Evolutionary conservation across 2,888 invertebrate genomes (phyloP).

Genomic region (Portevinia maculata): DNA sequence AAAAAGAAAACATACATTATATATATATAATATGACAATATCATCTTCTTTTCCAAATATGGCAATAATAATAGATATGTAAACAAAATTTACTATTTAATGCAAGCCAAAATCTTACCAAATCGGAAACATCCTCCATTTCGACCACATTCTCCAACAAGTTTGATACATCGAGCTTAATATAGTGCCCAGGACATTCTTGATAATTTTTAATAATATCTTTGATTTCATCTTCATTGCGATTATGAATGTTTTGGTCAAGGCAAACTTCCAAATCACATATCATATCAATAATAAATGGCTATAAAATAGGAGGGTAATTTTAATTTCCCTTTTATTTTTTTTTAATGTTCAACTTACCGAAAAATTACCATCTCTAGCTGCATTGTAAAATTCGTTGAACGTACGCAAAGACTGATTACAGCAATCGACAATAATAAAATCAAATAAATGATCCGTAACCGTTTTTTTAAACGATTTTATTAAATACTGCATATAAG

Average conservation of each 20-base stretch:
- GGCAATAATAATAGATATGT: too few species aligned
- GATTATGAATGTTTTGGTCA: conserved; percentile 93
- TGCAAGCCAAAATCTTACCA: conserved; percentile 79
- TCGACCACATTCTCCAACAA: conserved; percentile 93
- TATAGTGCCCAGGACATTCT: conserved; percentile 91
- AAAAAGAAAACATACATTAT: too few species aligned
- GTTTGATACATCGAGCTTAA: conserved; percentile 91
- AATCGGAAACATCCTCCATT: conserved; percentile 89
- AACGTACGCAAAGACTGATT: conserved; percentile 92
- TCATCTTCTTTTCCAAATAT: too few species aligned
- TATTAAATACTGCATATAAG: conserved; percentile 91
- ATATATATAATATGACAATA: too few species aligned
- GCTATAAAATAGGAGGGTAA: conserved; percentile 84
- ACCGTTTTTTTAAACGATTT: conserved; percentile 96
- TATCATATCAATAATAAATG: conserved; percentile 95
- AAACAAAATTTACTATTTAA: too few species aligned
- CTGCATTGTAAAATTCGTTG: conserved; percentile 94
- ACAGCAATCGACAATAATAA: conserved; percentile 95
- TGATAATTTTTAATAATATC: conserved; percentile 89
- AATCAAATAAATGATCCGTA: conserved; percentile 94
- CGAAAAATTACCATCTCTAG: conserved; percentile 84
- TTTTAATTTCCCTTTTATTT: conserved; percentile 5
- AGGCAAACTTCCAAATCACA: conserved; percentile 90
- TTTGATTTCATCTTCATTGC: conserved; percentile 90
- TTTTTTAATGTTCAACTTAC: conserved; percentile 76